phyloP scores from a whole-genome alignment of 2,888 invertebrate genomes.

The Gasteruption jaculator region DNA sequence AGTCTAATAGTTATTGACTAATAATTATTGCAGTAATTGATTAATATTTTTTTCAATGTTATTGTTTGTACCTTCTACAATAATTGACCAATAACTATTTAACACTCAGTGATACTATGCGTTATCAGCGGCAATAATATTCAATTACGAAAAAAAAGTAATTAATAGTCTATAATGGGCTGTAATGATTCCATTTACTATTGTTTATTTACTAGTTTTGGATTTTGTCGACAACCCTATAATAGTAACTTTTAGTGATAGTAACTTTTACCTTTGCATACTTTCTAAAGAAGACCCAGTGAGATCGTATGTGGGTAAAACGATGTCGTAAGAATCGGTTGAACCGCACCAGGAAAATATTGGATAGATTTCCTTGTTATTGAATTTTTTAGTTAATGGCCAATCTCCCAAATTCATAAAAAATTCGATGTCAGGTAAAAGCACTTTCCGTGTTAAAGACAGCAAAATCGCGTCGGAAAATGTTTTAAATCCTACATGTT shows the following conservation, averaged over 20 bases:
- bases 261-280: conserved; percentile 82
- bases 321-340: conserved; percentile 76
- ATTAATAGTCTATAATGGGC: too few species aligned
- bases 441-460: conserved; percentile 75
- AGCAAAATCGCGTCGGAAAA: conserved; percentile 86
- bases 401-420: conserved; percentile 94
- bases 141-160: too few species aligned
- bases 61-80: too few species aligned
- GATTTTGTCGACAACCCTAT: too few species aligned
- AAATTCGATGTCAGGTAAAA: conserved; percentile 82
- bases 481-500: conserved; percentile 93
- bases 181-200: conserved; percentile 1
- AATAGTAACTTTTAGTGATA: conserved; percentile 7
- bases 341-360: conserved; percentile 98
- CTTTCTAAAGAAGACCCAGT: conserved; percentile 88
- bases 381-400: conserved; percentile 71
- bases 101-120: too few species aligned
- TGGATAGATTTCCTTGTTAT: conserved; percentile 61
- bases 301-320: conserved; percentile 93
- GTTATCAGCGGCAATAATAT: too few species aligned
- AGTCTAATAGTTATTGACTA: too few species aligned
- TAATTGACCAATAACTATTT: too few species aligned
- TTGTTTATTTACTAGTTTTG: not conserved
- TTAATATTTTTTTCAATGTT: too few species aligned
- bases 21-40: too few species aligned